Evolutionary conservation across 2,888 invertebrate genomes (phyloP), one percentile per base, ranked within the genome.

Genomic region (Atethmia centrago): DNA sequence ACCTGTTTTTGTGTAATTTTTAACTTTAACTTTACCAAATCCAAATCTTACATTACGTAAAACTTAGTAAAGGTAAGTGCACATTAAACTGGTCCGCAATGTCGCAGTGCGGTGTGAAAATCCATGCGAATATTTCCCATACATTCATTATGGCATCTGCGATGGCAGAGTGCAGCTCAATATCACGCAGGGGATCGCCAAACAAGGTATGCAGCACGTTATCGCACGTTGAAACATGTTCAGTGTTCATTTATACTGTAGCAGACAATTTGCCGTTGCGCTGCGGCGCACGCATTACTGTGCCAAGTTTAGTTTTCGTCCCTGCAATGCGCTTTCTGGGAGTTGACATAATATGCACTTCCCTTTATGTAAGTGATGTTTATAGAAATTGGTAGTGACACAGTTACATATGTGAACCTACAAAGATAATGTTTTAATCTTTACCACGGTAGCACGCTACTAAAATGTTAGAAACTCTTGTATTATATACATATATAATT

Each of bases 401-500:
- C 12, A 36, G 16, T 25, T 70, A 7, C 53, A 53, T 14, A 2
- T 8, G 8, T 36, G 21, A 16, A 49, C n/a, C 25, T 12, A 19
- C 2, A 19, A 25, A 45, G 19, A 53, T 25, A 12, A 10, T n/a
- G 4, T 69, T 55, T 49, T n/a, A 62, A 70, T 79, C 76, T 85
- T 82, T 74, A 42, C 74, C 83, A 83, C 72, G 76, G 73, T 83
- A 85, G 76, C 55, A 64, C 14, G 70, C 65, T 64, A 74, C 56
- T 64, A 40, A 71, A 74, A 62, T 28, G 40, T 74, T 85, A 68
- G 45, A 40, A 64, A 70, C 59, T 72, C 67, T 71, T 76, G 58
- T 79, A 84, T 65, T 55, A 61, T n/a, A n/a, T n/a, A n/a, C n/a
- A n/a, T n/a, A n/a, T n/a, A n/a, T 84, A 74, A 66, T 78, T 61